Evolutionary conservation across 2,797 vertebrate genomes (phyloP), one percentile per base, ranked within the genome.

Genomic region (Cyprinodon diabolis): DNA sequence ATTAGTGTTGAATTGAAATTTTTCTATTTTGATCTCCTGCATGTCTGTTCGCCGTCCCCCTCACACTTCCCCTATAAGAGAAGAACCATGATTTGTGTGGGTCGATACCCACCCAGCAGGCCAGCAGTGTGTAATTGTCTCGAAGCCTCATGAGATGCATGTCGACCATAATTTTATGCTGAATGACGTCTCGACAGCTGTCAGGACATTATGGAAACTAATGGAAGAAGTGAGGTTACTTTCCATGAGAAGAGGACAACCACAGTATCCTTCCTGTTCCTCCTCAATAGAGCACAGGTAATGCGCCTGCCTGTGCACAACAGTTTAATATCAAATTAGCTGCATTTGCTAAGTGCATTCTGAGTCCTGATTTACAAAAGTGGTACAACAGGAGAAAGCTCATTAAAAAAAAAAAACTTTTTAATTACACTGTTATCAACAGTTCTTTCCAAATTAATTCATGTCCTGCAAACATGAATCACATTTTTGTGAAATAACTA

Each of bases 221-320:
- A 93, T 94, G 88, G 92, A 92, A 92, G 87, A 92, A 88, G 89
- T 86, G 84, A 90, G 87, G 89, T 93, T 91, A 86, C 89, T 94
- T 94, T 95, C 93, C 93, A 95, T 88, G 87, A 90, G 84, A 86
- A 91, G 90, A 92, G 88, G 91, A 92, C 92, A 89, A 93, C 94
- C 94, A 94, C 94, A 93, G 86, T 79, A 93, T 95, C 94, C 94
- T 95, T 95, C 94, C 94, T 95, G 94, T 90, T 87, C 77, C 71
- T 82, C 85, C 89, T 88, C 68, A 23, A 13, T 65, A 90, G 79
- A 83, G 67, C 67, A 81, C 75, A 84, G 74, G 54, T 86, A 70
- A 74, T 65, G 69, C 52, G 56, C 72, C 40, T 52, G 58, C 73
- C 48, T 66, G 30, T 65, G 45, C 74, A 43, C 1, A 82, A 71